phyloP scores from a whole-genome alignment of 2,797 vertebrate genomes.

The Psittacula echo region DNA sequence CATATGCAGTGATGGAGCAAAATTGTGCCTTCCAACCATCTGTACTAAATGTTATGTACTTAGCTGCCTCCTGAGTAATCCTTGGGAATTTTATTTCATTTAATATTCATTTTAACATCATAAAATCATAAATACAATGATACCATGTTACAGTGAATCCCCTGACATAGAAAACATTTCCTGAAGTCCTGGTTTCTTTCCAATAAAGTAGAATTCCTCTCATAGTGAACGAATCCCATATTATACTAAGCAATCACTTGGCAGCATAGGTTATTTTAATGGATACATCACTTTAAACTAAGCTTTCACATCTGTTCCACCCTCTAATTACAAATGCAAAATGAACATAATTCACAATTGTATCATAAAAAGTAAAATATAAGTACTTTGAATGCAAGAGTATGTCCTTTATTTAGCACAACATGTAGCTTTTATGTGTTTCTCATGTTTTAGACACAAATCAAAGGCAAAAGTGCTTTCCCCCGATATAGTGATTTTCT shows the following conservation, averaged over 20 bases:
- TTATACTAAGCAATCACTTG: constrained; percentile 73
- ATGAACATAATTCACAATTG: constrained; percentile 50
- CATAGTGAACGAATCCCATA: constrained; percentile 48
- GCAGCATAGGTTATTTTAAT: constrained; percentile 77
- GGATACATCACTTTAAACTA: constrained; percentile 77
- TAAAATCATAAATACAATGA: constrained; percentile 90
- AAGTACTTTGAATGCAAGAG: constrained; percentile 70
- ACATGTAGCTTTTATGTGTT: constrained; percentile 62
- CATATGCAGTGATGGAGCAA: constrained; percentile 78
- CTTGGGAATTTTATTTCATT: constrained; percentile 92
- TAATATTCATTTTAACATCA: constrained; percentile 94
- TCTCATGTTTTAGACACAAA: constrained; percentile 68
- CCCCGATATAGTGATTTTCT: constrained; percentile 58
- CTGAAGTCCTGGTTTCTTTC: constrained; percentile 70
- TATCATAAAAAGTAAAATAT: constrained; percentile 73
- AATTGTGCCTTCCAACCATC: constrained; percentile 84
- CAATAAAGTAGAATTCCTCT: constrained; percentile 66
- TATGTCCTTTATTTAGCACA: constrained; percentile 71
- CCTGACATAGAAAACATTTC: constrained; percentile 75
- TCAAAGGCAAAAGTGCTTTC: constrained; percentile 55
- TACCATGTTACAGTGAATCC: constrained; percentile 76
- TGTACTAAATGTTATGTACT: constrained; percentile 85
- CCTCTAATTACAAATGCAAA: constrained; percentile 78
- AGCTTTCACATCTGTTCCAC: constrained; percentile 77
- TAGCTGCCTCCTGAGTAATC: constrained; percentile 88